Base-by-base conservation (phyloP, 2,797 vertebrate genomes). In the Melopsittacus undulatus region DNA sequence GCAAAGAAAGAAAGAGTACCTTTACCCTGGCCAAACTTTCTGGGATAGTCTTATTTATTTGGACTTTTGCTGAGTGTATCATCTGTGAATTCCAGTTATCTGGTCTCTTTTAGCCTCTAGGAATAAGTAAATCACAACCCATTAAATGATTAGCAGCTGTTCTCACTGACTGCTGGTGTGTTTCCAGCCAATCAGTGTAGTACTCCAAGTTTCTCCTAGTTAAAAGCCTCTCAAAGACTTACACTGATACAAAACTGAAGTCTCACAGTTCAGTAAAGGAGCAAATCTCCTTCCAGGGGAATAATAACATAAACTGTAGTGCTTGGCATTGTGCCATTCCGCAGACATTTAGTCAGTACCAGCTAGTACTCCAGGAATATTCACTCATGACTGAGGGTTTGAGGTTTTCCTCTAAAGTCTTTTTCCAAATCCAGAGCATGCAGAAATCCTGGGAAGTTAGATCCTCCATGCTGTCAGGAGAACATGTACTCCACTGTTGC, bases 391-490 rank as follows among this genome's bases (percentile, higher is more conserved):
- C 36, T 36, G 48, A 87, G 19, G 20, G 72, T 81, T 83, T 61
- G 48, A 64, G 56, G n/a, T 43, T 90, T 83, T 89, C 13, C 19
- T 46, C 54, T 49, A 24, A 87, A 86, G 13, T n/a, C 38, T 74
- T 73, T 45, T 49, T 74, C 20, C 26, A 77, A 89, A 83, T 24
- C 24, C 34, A 90, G 63, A 76, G 46, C 20, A 7, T 3, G 38
- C 2, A 4, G 83, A 68, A 90, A 66, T 62, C 27, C 17, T 34
- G 43, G 40, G 57, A 54, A 73, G 54, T 29, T 12, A 69, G 57
- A 14, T 80, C 20, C n/a, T 74, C 68, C 26, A 6, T 0, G 2
- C 27, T 2, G 0, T 29, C 0, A 0, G 79, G 13, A 77, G n/a
- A 52, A 67, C 30, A 11, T 0, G 7, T 2, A 22, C 40, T 46